A percentile compares a stretch with the other conserved stretches of the same genome.
Evolutionary conservation across 2,113 vertebrate species (phyloP).

Genomic region (Dinomys branickii): DNA sequence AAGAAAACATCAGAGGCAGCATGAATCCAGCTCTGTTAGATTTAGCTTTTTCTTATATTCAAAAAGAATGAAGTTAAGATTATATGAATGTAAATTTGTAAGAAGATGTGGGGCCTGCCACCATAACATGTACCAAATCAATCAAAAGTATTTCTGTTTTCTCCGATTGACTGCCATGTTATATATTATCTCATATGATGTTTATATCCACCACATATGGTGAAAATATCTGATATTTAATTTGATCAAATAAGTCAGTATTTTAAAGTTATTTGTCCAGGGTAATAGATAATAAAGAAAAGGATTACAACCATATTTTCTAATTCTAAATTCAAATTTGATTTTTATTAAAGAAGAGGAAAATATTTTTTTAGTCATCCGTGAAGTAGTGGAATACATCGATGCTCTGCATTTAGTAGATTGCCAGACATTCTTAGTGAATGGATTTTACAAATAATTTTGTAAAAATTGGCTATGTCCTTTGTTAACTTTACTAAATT

Average conservation of each 20-base stretch:
- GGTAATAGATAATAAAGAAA: background rate
- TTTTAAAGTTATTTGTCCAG: background rate
- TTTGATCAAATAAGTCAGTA: background rate
- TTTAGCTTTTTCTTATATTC: background rate
- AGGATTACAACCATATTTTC: background rate
- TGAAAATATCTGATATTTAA: background rate
- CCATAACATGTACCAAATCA: background rate
- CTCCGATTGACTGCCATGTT: background rate
- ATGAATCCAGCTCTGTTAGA: background rate
- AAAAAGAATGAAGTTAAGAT: background rate
- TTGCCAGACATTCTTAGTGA: background rate
- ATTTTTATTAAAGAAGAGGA: background rate
- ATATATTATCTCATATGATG: background rate
- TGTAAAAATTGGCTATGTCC: background rate
- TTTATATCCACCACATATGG: background rate
- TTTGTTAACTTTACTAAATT: background rate
- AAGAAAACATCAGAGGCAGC: background rate
- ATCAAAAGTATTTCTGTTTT: conserved; percentile 34
- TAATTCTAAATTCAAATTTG: background rate
- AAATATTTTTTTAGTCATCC: background rate
- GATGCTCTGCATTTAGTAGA: background rate
- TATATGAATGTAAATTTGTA: background rate
- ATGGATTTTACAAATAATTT: background rate
- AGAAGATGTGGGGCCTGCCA: background rate
- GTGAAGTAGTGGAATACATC: background rate